Evolutionary conservation across 2,797 vertebrate species (phyloP).

Genomic region (Anguilla megastoma): DNA sequence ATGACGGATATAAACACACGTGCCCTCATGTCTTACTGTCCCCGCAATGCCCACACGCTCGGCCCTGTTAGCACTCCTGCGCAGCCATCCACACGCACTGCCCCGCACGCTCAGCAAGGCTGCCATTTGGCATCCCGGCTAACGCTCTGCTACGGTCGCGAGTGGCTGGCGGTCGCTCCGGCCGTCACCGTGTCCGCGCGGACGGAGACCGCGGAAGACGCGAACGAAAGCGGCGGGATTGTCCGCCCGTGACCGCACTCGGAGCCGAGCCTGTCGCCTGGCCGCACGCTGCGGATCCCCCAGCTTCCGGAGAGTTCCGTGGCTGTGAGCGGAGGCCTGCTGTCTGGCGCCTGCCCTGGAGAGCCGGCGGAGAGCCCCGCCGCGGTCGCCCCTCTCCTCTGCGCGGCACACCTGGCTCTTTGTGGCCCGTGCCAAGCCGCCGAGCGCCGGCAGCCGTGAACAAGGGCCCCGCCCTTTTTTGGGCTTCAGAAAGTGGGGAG

Average conservation of each 20-base stretch:
- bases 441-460: background rate
- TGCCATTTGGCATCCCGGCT: background rate
- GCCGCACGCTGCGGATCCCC: background rate
- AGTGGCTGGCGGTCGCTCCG: background rate
- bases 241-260: background rate
- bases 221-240: background rate
- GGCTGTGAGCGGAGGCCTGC: background rate
- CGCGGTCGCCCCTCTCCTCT: background rate
- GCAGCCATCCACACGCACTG: background rate
- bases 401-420: conserved; percentile 13
- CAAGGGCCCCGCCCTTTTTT: background rate
- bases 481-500: conserved; percentile 2
- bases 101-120: background rate
- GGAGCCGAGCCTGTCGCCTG: background rate
- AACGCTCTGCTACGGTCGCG: background rate
- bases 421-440: background rate
- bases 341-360: background rate
- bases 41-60: background rate
- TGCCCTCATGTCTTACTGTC: background rate
- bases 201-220: background rate
- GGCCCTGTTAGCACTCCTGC: background rate
- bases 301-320: background rate
- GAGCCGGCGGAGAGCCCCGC: background rate
- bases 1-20: background rate
- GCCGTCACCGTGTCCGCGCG: background rate